Evolutionary conservation across 2,797 vertebrate species (phyloP).

Genomic region (Pachyuromys duprasi): DNA sequence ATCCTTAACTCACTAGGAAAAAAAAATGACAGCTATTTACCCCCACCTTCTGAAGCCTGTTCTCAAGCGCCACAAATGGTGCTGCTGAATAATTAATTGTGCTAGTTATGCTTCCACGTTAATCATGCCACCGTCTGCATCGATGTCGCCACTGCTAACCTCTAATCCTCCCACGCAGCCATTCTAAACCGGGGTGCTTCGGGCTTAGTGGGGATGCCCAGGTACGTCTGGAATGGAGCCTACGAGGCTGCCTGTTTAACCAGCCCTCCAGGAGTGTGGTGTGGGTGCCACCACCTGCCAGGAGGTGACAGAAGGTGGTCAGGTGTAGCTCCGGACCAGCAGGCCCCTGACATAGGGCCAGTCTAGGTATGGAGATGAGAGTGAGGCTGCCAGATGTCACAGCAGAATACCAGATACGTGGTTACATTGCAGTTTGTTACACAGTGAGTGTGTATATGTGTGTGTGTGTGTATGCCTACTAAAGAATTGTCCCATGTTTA

Average conservation of each 20-base stretch:
- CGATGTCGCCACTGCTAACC: rapidly evolving
- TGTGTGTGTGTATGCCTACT: neutral
- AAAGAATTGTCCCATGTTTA: neutral
- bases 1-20: neutral
- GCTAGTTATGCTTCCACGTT: neutral
- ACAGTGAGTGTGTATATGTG: no score
- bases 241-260: neutral
- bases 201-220: no score
- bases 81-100: neutral
- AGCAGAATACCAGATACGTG: neutral
- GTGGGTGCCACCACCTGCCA: neutral
- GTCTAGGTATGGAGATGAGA: neutral
- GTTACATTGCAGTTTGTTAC: neutral
- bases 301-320: neutral
- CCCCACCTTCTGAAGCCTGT: neutral
- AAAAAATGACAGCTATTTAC: neutral
- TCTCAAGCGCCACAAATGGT: neutral
- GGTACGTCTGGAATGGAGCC: neutral
- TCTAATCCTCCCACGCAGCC: neutral
- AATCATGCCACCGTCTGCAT: neutral
- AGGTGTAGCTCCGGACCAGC: neutral
- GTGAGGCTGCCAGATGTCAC: neutral
- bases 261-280: no score
- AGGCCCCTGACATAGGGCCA: neutral
- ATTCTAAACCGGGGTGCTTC: neutral